Conservation (phyloP, 37 sponge, comb jelly and placozoan genomes). For the Geodia barretti region DNA sequence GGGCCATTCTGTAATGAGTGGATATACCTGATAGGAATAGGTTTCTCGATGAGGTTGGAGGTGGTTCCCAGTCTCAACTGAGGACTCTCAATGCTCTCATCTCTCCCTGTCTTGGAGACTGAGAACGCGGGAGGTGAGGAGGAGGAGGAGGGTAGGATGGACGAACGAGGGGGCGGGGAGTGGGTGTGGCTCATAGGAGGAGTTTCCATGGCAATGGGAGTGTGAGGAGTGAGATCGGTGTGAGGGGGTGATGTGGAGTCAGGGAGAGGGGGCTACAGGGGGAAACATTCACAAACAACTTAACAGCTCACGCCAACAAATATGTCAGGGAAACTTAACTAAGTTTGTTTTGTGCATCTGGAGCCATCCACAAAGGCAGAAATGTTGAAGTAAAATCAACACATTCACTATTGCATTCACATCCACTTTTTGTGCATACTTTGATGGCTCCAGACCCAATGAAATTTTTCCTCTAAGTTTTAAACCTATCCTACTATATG, state of each 20-base stretch:
- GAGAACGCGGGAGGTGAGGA: neutral
- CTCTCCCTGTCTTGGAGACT: neutral
- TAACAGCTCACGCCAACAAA: neutral
- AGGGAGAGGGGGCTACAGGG: neutral
- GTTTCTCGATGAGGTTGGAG: conserved; percentile 31
- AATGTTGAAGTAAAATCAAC: neutral
- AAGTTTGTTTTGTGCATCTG: too few species aligned
- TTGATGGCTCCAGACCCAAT: too few species aligned
- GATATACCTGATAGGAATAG: conserved; percentile 11
- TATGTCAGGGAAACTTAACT: too few species aligned
- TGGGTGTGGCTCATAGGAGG: too few species aligned
- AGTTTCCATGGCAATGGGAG: too few species aligned
- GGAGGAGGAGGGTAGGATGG: neutral
- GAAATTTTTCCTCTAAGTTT: too few species aligned
- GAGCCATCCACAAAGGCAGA: too few species aligned
- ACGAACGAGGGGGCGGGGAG: neutral
- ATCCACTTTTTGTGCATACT: too few species aligned
- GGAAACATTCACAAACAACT: neutral
- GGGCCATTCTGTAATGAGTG: too few species aligned
- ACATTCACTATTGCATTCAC: neutral
- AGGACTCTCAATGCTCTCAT: conserved; percentile 48
- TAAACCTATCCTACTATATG: too few species aligned
- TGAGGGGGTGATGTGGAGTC: conserved; percentile 25
- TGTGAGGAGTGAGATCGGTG: neutral
- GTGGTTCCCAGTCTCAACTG: conserved; percentile 34